Base-by-base conservation (phyloP, 2,113 vertebrate genomes). In the Danionella cerebrum region DNA sequence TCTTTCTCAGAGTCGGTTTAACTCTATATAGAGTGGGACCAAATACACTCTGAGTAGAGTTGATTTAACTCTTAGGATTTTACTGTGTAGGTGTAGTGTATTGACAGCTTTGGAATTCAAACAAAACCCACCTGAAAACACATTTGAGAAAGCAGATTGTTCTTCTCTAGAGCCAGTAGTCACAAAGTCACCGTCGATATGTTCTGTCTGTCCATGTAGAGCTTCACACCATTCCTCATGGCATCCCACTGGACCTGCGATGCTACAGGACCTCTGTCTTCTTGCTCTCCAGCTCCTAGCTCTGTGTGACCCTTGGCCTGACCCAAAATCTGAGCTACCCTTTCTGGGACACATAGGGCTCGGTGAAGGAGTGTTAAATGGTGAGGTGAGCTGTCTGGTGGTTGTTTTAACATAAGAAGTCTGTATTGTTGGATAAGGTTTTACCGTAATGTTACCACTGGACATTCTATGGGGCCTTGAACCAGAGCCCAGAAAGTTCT, bases 341-440 rank as follows among this genome's bases (percentile, higher is more conserved):
- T 83, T 89, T 57, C 92, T 84, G 31, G 84, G 84, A 35, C 87
- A 79, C 45, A 83, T 66, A 0, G 94, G 93, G 65, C 93, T 96
- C 64, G 91, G 90, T 2, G 81, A 79, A 0, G 94, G 93, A 36
- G 94, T 94, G 2, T 80, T 74, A 1, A 76, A 82, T 11, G 88
- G 93, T 58, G 93, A 94, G 66, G 89, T 94, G 73, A 96, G 87
- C 78, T 98, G 94, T 70, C 95, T 87, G n/a, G 93, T 96, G 70
- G 95, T 98, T 54, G 94, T 98, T 86, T 93, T 96, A 67, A 98
- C 89, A 54, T 97, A 98, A 39, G 92, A 93, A 1, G 94, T 90
- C 21, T 91, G 89, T 74, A 93, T 87, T 21, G 88, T 85, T 11
- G 90, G 89, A 69, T 94, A 94, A 19, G 90, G 82, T 76, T 91